Evolutionary conservation across 2,113 vertebrate species (phyloP).

Genomic region (Sarotherodon lohbergeri): DNA sequence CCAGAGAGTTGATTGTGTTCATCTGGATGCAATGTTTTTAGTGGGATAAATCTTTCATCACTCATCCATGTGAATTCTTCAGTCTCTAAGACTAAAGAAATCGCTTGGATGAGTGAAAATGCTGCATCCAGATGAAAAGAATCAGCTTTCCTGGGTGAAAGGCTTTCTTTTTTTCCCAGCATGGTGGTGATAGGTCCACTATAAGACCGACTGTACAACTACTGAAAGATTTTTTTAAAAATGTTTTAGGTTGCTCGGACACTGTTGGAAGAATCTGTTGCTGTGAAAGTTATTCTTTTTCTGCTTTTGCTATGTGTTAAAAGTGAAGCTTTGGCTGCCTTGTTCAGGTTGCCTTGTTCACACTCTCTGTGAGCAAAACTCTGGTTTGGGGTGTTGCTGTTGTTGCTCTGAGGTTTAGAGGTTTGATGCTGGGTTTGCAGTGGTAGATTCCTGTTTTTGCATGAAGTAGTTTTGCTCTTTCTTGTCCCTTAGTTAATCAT

Average conservation of each 20-base stretch:
- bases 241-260: background rate
- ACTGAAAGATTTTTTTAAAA: background rate
- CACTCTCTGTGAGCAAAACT: background rate
- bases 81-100: background rate
- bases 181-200: background rate
- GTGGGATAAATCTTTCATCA: background rate
- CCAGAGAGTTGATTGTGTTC: background rate
- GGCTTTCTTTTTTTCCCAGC: background rate
- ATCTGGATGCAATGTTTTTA: background rate
- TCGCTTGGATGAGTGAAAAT: fast-evolving
- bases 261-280: background rate
- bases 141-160: background rate
- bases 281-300: background rate
- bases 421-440: background rate
- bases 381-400: background rate
- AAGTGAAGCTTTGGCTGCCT: background rate
- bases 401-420: background rate
- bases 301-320: background rate
- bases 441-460: background rate
- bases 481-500: background rate
- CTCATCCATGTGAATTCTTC: background rate
- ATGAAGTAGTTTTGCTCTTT: background rate
- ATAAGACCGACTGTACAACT: background rate
- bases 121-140: background rate
- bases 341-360: background rate